phyloP scores from a whole-genome alignment of 2,113 vertebrate genomes.

The Eurystomus gularis region DNA sequence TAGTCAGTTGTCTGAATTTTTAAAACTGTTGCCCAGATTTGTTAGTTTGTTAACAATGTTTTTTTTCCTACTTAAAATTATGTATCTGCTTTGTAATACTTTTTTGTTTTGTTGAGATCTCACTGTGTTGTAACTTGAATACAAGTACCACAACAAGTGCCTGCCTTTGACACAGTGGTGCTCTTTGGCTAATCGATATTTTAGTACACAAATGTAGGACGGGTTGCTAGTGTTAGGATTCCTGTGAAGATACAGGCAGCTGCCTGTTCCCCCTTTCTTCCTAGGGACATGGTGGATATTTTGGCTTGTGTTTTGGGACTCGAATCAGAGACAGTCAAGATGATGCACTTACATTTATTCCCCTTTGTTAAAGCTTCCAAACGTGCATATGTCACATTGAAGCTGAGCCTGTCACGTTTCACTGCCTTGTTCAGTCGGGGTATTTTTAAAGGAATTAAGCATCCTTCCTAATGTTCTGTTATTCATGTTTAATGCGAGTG shows the following conservation, averaged over 20 bases:
- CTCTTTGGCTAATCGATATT: not conserved
- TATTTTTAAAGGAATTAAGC: not conserved
- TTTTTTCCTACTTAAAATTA: not conserved
- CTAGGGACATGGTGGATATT: not conserved
- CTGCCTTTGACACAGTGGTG: not conserved
- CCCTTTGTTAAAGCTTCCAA: not conserved
- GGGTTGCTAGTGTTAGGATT: not conserved
- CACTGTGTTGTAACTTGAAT: not conserved
- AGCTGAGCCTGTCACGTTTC: not conserved
- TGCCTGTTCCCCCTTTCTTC: not conserved
- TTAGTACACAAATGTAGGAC: not conserved
- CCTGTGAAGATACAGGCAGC: not conserved
- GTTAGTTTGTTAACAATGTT: not conserved
- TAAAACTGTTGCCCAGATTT: constrained; percentile 2
- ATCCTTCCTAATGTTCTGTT: not conserved
- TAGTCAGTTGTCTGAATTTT: constrained; percentile 40
- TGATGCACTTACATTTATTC: not conserved
- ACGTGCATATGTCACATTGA: not conserved
- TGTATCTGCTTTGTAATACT: not conserved
- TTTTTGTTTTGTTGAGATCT: not conserved
- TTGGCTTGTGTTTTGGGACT: not conserved
- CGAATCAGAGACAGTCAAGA: not conserved
- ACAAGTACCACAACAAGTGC: not conserved
- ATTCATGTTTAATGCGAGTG: not conserved
- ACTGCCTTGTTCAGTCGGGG: not conserved